Percentiles rank a stretch among this genome's conserved stretches.
phyloP scores from a whole-genome alignment of 2,888 invertebrate genomes.

The Plutella xylostella region DNA sequence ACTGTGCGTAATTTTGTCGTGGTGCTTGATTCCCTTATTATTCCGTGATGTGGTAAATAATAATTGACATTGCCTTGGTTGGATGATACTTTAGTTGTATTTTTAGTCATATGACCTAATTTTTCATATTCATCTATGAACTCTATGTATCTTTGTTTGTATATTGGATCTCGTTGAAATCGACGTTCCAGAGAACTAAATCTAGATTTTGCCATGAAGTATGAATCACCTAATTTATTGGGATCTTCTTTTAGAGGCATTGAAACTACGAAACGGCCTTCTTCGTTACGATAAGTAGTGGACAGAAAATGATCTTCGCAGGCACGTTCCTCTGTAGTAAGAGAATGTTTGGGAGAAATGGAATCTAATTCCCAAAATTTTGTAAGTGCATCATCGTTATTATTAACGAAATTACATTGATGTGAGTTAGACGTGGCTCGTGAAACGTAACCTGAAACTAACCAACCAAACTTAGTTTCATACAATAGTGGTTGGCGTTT shows the following conservation, averaged over 20 bases:
- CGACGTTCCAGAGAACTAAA: not conserved
- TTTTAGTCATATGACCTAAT: conserved; percentile 3
- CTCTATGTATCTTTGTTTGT: not conserved
- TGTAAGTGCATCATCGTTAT: not conserved
- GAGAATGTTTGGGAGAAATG: not conserved
- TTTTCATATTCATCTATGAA: not conserved
- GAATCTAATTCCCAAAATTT: conserved; percentile 1
- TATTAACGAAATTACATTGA: not conserved
- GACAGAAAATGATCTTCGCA: not conserved
- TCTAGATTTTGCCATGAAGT: not conserved
- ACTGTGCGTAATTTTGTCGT: conserved; percentile 1
- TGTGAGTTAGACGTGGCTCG: not conserved
- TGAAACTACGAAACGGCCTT: not conserved
- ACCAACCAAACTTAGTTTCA: conserved; percentile 8
- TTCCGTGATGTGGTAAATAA: conserved; percentile 3
- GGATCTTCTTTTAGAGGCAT: not conserved
- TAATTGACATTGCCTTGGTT: not conserved
- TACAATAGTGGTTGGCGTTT: conserved; percentile 3
- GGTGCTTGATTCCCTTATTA: not conserved
- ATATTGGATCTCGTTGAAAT: not conserved
- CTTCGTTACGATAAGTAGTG: not conserved
- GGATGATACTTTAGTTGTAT: not conserved
- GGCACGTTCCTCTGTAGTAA: not conserved
- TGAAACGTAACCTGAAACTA: conserved; percentile 3
- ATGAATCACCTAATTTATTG: not conserved